Evolutionary conservation across 2,888 invertebrate genomes (phyloP), one percentile per base, ranked within the genome.

Genomic region (Timema podura): DNA sequence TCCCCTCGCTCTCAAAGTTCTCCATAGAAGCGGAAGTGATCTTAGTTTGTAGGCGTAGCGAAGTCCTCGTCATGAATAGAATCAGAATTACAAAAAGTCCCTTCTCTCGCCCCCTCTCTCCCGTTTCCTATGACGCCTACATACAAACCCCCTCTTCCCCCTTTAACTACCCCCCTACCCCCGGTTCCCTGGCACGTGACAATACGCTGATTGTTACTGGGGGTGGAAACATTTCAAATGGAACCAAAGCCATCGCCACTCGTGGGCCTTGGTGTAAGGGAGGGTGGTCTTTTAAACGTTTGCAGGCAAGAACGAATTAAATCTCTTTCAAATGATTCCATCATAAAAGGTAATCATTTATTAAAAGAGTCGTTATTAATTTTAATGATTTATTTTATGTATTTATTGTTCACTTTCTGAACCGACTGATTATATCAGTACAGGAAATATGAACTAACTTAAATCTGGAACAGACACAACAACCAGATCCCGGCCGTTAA

Each of bases 21-120:
- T 61, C 61, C 61, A 44, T 44, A 30, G 61, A 66, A 48, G 61
- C 70, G 70, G 72, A 72, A 72, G 70, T 70, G 65, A 70, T 65
- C 66, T 68, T 68, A 68, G 70, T 70, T 71, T 71, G 68, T 49
- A 48, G 67, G 64, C 61, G 68, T 61, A 48, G 48, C 30, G 61
- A 30, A 48, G 68, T 61, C 45, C 61, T 61, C 30, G 61, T 44
- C 46, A 67, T 71, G 72, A 73, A 73, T 73, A 66, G 73, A 73
- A 70, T 71, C 68, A 67, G 71, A 73, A 73, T 73, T 71, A 71
- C 70, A 70, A 70, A 70, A 61, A 61, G 61, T 30, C 30, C 30
- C 30, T 69, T 69, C 70, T 67, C 68, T 66, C 61, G 54, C 71
- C 67, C 65, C 65, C 11, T 65, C 65, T 15, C 16, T n/a, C 45